These are phyloP conservation scores for Rafetus swinhoei DNA, from an alignment of 2,113 vertebrate species.

Conservation along the genomic window DNA sequence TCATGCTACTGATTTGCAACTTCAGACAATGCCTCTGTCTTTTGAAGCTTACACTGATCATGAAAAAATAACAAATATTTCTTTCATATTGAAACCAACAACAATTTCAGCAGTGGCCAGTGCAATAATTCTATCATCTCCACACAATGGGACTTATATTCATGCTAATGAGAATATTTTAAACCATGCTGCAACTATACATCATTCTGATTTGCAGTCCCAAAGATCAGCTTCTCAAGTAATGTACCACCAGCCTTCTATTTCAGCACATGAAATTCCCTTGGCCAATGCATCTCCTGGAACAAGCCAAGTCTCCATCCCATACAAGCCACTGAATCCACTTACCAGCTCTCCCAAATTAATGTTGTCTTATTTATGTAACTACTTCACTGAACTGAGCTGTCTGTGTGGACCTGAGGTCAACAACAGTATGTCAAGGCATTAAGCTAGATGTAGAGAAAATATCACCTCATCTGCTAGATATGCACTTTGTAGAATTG, in stretches of 20 bases:
- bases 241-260: background rate
- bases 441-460: constrained; percentile 75
- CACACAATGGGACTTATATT: background rate
- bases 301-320: constrained; percentile 29
- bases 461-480: constrained; percentile 15
- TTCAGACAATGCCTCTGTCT: background rate
- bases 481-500: background rate
- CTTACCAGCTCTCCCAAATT: constrained; percentile 6
- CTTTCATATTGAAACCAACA: constrained; percentile 21
- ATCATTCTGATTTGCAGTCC: background rate
- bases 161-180: background rate
- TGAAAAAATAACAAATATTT: background rate
- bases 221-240: constrained; percentile 26
- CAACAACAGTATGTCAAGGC: constrained; percentile 85
- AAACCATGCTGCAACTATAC: background rate
- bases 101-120: background rate
- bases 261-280: constrained; percentile 1
- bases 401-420: constrained; percentile 83
- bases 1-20: background rate
- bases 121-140: background rate
- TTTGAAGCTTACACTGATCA: constrained; percentile 35
- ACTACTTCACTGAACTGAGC: constrained; percentile 70
- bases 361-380: constrained; percentile 75
- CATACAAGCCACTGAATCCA: constrained; percentile 1
- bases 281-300: background rate